Conservation (phyloP, 2,888 invertebrate species). For the Cybosia mesomella region DNA sequence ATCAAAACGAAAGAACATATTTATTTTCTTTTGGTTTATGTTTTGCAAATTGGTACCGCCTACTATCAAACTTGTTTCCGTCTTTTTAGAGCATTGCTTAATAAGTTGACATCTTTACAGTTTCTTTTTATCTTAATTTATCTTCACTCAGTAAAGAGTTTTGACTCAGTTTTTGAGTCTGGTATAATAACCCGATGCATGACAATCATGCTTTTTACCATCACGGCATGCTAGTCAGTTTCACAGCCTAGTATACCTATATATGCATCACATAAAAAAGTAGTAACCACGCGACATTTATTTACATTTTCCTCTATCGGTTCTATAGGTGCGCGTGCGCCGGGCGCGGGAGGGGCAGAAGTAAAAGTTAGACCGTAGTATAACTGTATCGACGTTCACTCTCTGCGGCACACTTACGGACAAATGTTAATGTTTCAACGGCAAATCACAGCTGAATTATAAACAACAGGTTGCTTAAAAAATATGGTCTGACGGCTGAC, state of each 20-base stretch:
- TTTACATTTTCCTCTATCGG: constrained; percentile 18
- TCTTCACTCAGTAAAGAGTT: no score
- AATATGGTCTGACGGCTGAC: constrained; percentile 6
- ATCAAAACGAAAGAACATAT: no score
- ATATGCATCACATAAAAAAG: background rate
- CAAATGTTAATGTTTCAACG: constrained; percentile 36
- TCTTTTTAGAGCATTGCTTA: no score
- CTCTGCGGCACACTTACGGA: constrained; percentile 69
- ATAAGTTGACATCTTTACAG: no score
- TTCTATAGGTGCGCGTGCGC: constrained; percentile 13
- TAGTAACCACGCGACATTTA: constrained; percentile 9
- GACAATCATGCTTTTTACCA: no score
- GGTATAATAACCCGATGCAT: no score
- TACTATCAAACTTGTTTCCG: no score
- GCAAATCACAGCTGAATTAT: constrained; percentile 41
- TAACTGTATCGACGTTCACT: constrained; percentile 82
- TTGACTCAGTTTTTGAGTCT: no score
- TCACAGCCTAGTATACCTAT: background rate
- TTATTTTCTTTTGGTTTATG: no score
- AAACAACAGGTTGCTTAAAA: constrained; percentile 26
- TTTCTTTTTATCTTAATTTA: no score
- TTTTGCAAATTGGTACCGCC: no score
- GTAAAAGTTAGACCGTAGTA: constrained; percentile 77
- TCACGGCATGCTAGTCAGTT: no score
- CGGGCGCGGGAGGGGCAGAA: constrained; percentile 62